Evolutionary conservation across 1,140 invertebrate species (phyloP).

Genomic region (Hydropsyche tenuis): DNA sequence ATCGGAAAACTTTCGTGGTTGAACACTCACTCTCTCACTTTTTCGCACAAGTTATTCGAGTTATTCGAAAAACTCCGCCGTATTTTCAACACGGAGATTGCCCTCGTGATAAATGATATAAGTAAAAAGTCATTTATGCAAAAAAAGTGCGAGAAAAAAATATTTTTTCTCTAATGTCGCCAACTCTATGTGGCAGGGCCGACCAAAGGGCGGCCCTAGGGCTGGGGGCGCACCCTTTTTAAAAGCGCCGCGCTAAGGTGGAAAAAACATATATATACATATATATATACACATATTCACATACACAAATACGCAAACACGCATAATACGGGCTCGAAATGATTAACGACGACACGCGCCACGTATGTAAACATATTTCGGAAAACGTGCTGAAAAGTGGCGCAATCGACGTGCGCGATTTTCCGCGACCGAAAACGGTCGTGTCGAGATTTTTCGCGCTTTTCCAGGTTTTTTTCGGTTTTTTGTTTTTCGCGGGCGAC

Average conservation of each 20-base stretch:
- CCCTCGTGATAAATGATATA: constrained; percentile 39
- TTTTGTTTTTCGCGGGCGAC: too few relatives aligned
- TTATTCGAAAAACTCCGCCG: constrained; percentile 38
- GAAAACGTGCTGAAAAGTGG: constrained; percentile 17
- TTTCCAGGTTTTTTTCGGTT: too few relatives aligned
- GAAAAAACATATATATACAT: constrained; percentile 13
- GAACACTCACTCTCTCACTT: constrained; percentile 27
- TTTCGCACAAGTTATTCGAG: constrained; percentile 23
- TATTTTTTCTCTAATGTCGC: constrained; percentile 26
- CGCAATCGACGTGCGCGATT: background rate
- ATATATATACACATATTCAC: too few relatives aligned
- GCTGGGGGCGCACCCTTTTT: constrained; percentile 16
- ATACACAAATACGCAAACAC: background rate
- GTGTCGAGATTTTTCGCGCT: too few relatives aligned
- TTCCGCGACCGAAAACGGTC: too few relatives aligned
- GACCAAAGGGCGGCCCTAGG: background rate
- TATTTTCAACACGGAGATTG: constrained; percentile 40
- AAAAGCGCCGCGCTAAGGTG: constrained; percentile 24
- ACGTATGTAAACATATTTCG: constrained; percentile 34
- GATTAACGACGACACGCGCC: constrained; percentile 34
- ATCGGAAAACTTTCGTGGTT: constrained; percentile 33
- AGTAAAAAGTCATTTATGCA: constrained; percentile 42
- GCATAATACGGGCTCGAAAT: constrained; percentile 21
- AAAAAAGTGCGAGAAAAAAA: constrained; percentile 35
- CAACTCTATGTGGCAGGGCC: too few relatives aligned